A percentile compares a stretch with the other conserved stretches of the same genome.
Conservation (phyloP, 1,140 invertebrate species). For the Papilio machaon region DNA sequence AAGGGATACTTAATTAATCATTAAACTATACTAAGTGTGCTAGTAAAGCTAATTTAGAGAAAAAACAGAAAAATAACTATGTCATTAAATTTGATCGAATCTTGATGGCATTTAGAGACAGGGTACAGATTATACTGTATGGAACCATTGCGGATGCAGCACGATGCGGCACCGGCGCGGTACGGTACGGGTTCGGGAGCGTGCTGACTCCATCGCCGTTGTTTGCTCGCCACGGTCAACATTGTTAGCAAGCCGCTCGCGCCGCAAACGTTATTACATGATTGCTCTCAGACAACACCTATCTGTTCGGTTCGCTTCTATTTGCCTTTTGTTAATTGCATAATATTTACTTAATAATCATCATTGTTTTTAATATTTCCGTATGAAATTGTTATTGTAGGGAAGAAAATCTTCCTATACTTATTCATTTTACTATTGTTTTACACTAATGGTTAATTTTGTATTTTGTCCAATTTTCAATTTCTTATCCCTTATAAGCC, state of each 20-base stretch:
- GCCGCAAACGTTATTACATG: conserved; percentile 75
- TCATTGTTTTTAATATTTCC: conserved; percentile 9
- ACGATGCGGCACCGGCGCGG: conserved; percentile 54
- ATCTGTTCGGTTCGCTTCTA: conserved; percentile 54
- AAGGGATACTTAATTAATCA: too few relatives aligned
- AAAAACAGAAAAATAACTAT: too few relatives aligned
- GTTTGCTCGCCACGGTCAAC: conserved; percentile 75
- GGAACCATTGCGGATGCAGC: conserved; percentile 37
- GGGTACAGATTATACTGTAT: background rate
- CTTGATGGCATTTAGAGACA: too few relatives aligned
- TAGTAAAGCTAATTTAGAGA: too few relatives aligned
- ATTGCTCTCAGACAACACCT: conserved; percentile 65
- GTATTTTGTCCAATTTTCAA: too few relatives aligned
- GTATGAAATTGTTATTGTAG: conserved; percentile 17
- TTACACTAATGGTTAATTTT: too few relatives aligned
- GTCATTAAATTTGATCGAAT: background rate
- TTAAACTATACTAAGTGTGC: too few relatives aligned
- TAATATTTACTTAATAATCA: conserved; percentile 51
- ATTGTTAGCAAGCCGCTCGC: conserved; percentile 69
- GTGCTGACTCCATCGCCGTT: conserved; percentile 66
- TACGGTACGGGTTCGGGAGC: conserved; percentile 53
- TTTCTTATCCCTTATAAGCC: too few relatives aligned
- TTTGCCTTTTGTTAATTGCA: conserved; percentile 58
- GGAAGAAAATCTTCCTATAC: background rate
- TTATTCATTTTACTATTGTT: background rate